Evolutionary conservation across 2,888 invertebrate species (phyloP).

Genomic region (Metacarcinus magister): DNA sequence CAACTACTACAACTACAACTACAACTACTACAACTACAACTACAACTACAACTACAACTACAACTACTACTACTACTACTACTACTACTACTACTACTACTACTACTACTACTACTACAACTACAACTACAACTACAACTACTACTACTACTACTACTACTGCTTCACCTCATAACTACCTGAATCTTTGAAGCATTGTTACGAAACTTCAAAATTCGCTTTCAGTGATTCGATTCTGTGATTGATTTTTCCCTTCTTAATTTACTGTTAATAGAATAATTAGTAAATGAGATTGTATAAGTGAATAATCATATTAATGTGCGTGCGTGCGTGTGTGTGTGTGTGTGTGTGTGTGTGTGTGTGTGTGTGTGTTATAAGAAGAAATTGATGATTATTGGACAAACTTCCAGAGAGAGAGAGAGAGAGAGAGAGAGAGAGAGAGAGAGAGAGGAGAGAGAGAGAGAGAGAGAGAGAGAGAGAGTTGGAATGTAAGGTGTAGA

Average conservation of each 20-base stretch:
- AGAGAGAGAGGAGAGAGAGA: slow-evolving; percentile 58
- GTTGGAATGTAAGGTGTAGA: not conserved
- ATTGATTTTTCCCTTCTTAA: too few relatives aligned
- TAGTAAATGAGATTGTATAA: not conserved
- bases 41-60: slow-evolving; percentile 26
- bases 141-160: too few relatives aligned
- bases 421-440: slow-evolving; percentile 50
- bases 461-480: slow-evolving; percentile 48
- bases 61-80: slow-evolving; percentile 38
- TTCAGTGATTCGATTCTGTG: too few relatives aligned
- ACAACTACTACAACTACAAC: too few relatives aligned
- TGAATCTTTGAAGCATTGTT: too few relatives aligned
- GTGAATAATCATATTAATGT: not conserved
- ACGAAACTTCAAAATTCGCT: too few relatives aligned
- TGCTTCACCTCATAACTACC: too few relatives aligned
- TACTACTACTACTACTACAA: slow-evolving; percentile 22
- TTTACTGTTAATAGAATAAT: not conserved
- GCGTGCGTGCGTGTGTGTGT: not conserved
- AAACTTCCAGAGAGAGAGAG: not conserved
- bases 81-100: slow-evolving; percentile 48
- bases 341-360: not conserved
- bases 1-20: not conserved
- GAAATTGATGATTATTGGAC: too few relatives aligned
- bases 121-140: too few relatives aligned
- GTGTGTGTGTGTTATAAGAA: too few relatives aligned